phyloP scores from a whole-genome alignment of 2,888 invertebrate species.

The Conops quadrifasciatus region DNA sequence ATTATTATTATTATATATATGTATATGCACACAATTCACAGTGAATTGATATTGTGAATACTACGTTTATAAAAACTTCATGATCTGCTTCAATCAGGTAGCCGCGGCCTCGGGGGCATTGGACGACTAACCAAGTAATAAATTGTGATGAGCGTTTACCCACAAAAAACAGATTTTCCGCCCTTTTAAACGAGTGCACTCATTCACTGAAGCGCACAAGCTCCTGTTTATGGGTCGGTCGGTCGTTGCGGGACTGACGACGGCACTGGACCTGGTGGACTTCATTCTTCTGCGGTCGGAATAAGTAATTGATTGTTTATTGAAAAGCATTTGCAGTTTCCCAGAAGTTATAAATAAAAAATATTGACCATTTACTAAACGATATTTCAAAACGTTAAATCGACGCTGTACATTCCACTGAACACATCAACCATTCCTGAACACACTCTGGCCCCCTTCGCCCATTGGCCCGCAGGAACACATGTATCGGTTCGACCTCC shows the following conservation, averaged over 20 bases:
- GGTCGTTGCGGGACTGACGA: not conserved
- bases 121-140: too few relatives aligned
- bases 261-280: not conserved
- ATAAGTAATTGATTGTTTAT: conserved; percentile 58
- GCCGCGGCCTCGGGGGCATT: too few relatives aligned
- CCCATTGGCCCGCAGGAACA: not conserved
- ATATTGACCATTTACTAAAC: conserved; percentile 41
- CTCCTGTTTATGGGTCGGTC: not conserved
- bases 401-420: conserved; percentile 23
- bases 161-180: conserved; percentile 2
- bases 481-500: too few relatives aligned
- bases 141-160: too few relatives aligned
- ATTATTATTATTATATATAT: too few relatives aligned
- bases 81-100: too few relatives aligned
- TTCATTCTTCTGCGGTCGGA: conserved; percentile 25
- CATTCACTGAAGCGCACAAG: conserved; percentile 7
- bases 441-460: not conserved
- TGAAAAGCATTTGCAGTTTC: conserved; percentile 46
- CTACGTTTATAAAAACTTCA: not conserved
- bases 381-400: conserved; percentile 40
- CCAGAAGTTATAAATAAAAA: conserved; percentile 37
- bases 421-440: conserved; percentile 13
- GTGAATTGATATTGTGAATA: not conserved
- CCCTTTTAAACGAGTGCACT: not conserved
- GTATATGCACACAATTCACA: too few relatives aligned